Conservation (phyloP, 1,140 invertebrate species). For the Monochamus saltuarius region DNA sequence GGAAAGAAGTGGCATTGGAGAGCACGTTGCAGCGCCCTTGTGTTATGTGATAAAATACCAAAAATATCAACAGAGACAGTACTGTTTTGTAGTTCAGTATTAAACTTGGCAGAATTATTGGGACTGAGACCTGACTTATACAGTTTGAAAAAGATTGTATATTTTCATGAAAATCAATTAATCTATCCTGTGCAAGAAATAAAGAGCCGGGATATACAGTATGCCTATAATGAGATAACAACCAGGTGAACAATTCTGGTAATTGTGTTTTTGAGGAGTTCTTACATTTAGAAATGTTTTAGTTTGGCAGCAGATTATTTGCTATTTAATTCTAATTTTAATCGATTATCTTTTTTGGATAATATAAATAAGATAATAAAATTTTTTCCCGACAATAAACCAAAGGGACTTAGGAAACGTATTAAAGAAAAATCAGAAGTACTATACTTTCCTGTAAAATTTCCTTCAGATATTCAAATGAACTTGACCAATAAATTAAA, state of each 20-base stretch:
- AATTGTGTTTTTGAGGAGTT: slow-evolving; percentile 15
- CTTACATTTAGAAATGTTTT: slow-evolving; percentile 35
- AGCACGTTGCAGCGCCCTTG: slow-evolving; percentile 66
- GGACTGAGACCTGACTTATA: slow-evolving; percentile 56
- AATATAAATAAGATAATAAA: slow-evolving; percentile 66
- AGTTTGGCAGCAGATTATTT: slow-evolving; percentile 71
- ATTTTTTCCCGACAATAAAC: slow-evolving; percentile 65
- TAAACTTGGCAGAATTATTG: slow-evolving; percentile 70
- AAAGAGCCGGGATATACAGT: slow-evolving; percentile 74
- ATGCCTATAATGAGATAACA: slow-evolving; percentile 75
- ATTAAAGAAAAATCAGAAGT: slow-evolving; percentile 65
- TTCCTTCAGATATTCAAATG: slow-evolving; percentile 45
- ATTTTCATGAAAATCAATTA: slow-evolving; percentile 81
- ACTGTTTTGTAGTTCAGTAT: slow-evolving; percentile 71
- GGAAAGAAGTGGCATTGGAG: slow-evolving; percentile 82
- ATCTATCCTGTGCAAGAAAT: slow-evolving; percentile 68
- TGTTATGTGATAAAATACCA: slow-evolving; percentile 64
- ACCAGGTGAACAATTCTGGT: slow-evolving; percentile 58
- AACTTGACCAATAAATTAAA: slow-evolving; percentile 27
- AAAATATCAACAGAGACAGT: slow-evolving; percentile 55
- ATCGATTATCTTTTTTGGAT: slow-evolving; percentile 66
- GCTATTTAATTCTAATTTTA: slow-evolving; percentile 74
- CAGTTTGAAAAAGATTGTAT: slow-evolving; percentile 56
- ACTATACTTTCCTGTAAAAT: slow-evolving; percentile 66
- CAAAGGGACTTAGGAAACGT: slow-evolving; percentile 58